These are phyloP conservation scores for Numenius arquata DNA, from an alignment of 2,113 vertebrate genomes.

Conservation along the genomic window DNA sequence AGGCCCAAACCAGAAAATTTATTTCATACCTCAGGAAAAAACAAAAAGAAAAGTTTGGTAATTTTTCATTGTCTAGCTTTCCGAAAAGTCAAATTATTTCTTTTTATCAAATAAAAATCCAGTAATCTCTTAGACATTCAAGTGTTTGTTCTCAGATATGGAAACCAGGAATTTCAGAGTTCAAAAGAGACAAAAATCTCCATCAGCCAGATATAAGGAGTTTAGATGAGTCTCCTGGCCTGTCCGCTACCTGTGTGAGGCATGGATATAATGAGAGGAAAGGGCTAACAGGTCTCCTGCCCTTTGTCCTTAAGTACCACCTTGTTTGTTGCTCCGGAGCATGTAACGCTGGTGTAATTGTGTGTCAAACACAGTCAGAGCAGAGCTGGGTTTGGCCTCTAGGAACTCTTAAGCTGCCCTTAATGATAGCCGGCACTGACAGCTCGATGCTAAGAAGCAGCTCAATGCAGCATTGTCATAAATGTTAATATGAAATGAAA, in stretches of 20 bases:
- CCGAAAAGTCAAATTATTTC: neutral
- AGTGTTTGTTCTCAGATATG: neutral
- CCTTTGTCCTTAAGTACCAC: neutral
- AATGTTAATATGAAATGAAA: neutral
- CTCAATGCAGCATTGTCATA: neutral
- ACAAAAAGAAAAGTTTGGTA: neutral
- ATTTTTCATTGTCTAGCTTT: neutral
- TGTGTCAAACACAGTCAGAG: neutral
- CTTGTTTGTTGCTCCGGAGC: neutral
- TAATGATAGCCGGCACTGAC: neutral
- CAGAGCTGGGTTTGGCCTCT: neutral
- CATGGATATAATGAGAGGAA: neutral
- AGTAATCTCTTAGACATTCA: neutral
- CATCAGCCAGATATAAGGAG: neutral
- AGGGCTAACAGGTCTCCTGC: neutral
- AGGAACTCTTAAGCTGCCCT: neutral
- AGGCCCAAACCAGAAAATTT: neutral
- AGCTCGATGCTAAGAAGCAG: neutral
- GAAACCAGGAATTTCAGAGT: neutral
- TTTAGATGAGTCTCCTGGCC: neutral
- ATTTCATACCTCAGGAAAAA: neutral
- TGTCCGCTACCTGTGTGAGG: neutral
- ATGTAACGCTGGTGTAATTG: neutral
- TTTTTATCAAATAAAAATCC: neutral
- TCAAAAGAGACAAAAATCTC: neutral